Evolutionary conservation across 2,888 invertebrate genomes (phyloP), one percentile per base, ranked within the genome.

Genomic region (Drosophila setosimentum): DNA sequence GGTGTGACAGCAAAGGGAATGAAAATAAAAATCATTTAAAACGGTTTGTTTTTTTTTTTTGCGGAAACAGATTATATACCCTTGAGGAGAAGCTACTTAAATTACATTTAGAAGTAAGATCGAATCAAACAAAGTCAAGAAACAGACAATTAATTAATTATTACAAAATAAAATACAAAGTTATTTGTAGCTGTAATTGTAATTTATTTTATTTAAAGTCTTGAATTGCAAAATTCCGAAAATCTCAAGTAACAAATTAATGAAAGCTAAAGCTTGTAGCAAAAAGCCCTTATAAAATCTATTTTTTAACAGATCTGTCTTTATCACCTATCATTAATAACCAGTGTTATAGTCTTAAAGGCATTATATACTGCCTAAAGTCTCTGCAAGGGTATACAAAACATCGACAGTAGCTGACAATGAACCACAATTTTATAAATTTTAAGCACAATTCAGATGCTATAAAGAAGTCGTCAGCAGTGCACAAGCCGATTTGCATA

Each of bases 391-490:
- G 37, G 59, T 29, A 50, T 16, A 24, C 3, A 40, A 54, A 68
- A 64, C 66, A 77, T 89, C 73, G 85, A 87, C 72, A 89, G 78
- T 70, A 76, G 68, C 78, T 80, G 75, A 82, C 80, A 85, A 85
- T 73, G 74, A 73, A 87, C 72, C 74, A 78, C 69, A 87, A 87
- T 82, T 87, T 85, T 87, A 80, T 76, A 76, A 71, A 90, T 86
- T 84, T 87, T 86, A 90, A 88, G 77, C 87, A 90, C 87, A 90
- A 82, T 90, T 86, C 83, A 78, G 82, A 42, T 83, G 80, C 68
- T 81, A 82, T 68, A 54, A 79, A 82, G 79, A 86, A 87, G 89
- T 86, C 85, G 84, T 86, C 84, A 83, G 82, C 68, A 76, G 73
- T 80, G 69, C 70, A 72, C 24, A 83, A 88, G 80, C 76, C 89